These are phyloP conservation scores for Epicampocera succincta DNA, from an alignment of 2,888 invertebrate genomes.

Conservation along the genomic window DNA sequence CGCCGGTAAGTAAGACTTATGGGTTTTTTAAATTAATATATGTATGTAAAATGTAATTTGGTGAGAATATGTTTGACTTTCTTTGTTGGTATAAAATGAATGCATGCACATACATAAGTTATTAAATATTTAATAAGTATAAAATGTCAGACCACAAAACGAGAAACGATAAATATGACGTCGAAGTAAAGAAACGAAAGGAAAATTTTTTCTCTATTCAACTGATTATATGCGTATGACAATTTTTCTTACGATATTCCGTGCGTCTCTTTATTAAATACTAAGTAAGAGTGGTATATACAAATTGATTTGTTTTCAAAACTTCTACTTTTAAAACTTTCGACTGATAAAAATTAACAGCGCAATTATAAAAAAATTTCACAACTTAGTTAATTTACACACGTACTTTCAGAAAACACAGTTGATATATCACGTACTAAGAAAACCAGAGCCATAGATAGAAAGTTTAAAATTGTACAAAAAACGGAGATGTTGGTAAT, in stretches of 20 bases:
- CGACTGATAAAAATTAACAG: constrained; percentile 27
- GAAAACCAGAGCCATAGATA: no score
- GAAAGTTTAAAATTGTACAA: no score
- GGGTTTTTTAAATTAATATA: no score
- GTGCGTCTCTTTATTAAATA: background rate
- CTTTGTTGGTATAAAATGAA: no score
- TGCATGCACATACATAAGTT: background rate
- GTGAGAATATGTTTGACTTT: no score
- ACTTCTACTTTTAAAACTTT: background rate
- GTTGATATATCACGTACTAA: constrained; percentile 38
- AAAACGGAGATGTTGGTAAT: no score
- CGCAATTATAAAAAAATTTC: constrained; percentile 36
- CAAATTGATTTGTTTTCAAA: background rate
- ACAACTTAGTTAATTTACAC: constrained; percentile 32
- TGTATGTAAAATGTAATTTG: no score
- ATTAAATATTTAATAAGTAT: constrained; percentile 1
- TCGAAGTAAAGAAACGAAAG: constrained; percentile 58
- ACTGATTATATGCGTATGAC: constrained; percentile 3
- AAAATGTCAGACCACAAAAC: constrained; percentile 10
- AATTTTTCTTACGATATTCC: constrained; percentile 33
- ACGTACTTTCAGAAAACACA: constrained; percentile 34
- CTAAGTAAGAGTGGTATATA: background rate
- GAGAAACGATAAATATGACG: constrained; percentile 43
- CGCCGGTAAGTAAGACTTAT: no score
- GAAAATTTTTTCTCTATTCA: constrained; percentile 64